Evolutionary conservation across 1,140 invertebrate genomes (phyloP), one percentile per base, ranked within the genome.

Genomic region (Bombus soroeensis): DNA sequence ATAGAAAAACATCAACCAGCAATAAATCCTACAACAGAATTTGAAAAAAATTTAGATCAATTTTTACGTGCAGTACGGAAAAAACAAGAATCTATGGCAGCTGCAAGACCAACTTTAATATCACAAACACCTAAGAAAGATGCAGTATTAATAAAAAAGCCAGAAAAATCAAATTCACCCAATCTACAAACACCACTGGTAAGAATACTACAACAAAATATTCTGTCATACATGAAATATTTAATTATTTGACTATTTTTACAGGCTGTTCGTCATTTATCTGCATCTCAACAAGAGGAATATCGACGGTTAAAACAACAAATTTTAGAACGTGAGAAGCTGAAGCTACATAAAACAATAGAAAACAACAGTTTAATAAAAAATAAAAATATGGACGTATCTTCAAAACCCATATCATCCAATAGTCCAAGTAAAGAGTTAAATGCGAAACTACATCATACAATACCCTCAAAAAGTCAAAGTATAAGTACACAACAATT

Each of bases 241-340:
- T 73, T 62, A 57, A 70, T 64, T 57, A 32, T 22, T 37, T 81
- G 84, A 77, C 76, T 68, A 78, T 88, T 87, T 86, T 94, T 94
- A 6, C 75, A 95, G 95, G 95, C 94, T 34, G 93, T 95, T 76
- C 92, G 94, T 57, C 95, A 95, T 91, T 84, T 95, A 15, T 93
- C 95, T 59, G 92, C 87, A 62, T 94, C 94, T 0, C 92, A 93
- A 37, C 94, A 95, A 90, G 94, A 95, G 81, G 95, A 95, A 75
- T 95, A 95, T 85, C 93, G 93, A 41, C 93, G 94, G 43, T 83
- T 95, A n/a, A 95, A 95, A 34, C 94, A 94, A 72, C 89, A 94
- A 70, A 94, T 95, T 34, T 43, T 93, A 10, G 93, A 95, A 82
- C 92, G 91, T 12, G 94, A 95, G 78, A 92, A 91, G 81, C 13